Evolutionary conservation across 2,797 vertebrate species (phyloP).

Genomic region (Poecile montanus): DNA sequence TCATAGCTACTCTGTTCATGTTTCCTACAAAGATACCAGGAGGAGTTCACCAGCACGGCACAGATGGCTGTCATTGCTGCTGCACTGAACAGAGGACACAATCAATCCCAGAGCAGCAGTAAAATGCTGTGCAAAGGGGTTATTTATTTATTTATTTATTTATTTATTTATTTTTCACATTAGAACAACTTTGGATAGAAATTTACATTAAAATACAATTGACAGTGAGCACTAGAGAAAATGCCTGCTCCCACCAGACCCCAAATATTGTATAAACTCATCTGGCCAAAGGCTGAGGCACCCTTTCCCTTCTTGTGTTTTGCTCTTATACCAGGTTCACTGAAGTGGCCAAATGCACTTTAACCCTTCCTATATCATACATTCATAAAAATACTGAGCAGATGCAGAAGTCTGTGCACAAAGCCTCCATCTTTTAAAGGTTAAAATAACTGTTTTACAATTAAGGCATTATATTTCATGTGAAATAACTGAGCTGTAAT

Average conservation of each 20-base stretch:
- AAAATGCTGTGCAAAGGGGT: neutral
- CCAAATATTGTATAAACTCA: neutral
- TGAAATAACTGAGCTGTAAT: neutral
- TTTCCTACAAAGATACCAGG: neutral
- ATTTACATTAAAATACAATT: neutral
- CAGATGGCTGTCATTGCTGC: neutral
- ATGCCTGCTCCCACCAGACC: neutral
- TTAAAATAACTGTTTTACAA: neutral
- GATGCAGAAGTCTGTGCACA: neutral
- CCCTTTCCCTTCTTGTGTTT: neutral
- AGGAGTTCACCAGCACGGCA: neutral
- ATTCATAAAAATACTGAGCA: neutral
- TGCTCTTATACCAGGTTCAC: neutral
- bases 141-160: neutral
- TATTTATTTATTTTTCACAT: neutral
- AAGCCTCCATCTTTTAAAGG: neutral
- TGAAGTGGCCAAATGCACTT: neutral
- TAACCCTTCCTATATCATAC: neutral
- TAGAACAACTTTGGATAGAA: neutral
- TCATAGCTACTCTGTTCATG: accelerated
- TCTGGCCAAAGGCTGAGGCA: neutral
- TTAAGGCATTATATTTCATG: neutral
- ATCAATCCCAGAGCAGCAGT: neutral
- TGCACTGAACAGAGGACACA: neutral
- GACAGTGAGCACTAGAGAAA: neutral